Evolutionary conservation across 2,113 vertebrate genomes (phyloP).

Genomic region (Stegastes partitus): DNA sequence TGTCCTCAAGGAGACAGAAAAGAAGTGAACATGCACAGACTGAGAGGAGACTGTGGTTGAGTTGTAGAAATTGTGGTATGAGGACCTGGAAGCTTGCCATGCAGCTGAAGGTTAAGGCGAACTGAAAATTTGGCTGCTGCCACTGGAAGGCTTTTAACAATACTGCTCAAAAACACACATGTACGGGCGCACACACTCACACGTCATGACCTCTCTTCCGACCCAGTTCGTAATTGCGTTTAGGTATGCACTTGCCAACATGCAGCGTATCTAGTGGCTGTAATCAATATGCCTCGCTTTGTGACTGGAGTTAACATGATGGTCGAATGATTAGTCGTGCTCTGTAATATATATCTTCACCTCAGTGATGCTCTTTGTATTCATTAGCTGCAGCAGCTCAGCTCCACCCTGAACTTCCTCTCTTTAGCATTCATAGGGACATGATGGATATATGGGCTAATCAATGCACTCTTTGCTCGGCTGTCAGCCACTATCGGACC

Average conservation of each 20-base stretch:
- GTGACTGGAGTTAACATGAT: constrained; percentile 59
- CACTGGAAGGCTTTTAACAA: constrained; percentile 46
- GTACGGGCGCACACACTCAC: neutral
- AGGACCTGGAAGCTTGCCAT: constrained; percentile 63
- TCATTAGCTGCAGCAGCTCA: constrained; percentile 50
- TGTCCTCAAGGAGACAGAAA: constrained; percentile 69
- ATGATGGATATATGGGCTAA: constrained; percentile 75
- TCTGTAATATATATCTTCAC: constrained; percentile 59
- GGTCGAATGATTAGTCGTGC: constrained; percentile 65
- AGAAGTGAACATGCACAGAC: constrained; percentile 60
- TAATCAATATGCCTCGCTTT: constrained; percentile 63
- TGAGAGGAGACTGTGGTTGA: constrained; percentile 65
- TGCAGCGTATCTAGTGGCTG: constrained; percentile 32
- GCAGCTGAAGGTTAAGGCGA: constrained; percentile 57
- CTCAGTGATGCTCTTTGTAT: constrained; percentile 43
- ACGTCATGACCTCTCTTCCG: constrained; percentile 31
- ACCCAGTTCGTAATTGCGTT: constrained; percentile 40
- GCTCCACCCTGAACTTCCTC: constrained; percentile 23
- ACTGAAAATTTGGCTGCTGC: constrained; percentile 42
- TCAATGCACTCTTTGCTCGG: constrained; percentile 68
- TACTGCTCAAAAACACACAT: constrained; percentile 29
- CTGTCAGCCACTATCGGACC: constrained; percentile 70
- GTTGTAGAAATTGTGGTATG: constrained; percentile 58
- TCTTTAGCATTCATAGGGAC: constrained; percentile 74
- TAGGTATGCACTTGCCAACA: constrained; percentile 40